Percentiles rank a stretch among this genome's conserved stretches.
Conservation (phyloP, 1,140 invertebrate genomes). For the Caenorhabditis brenneri region DNA sequence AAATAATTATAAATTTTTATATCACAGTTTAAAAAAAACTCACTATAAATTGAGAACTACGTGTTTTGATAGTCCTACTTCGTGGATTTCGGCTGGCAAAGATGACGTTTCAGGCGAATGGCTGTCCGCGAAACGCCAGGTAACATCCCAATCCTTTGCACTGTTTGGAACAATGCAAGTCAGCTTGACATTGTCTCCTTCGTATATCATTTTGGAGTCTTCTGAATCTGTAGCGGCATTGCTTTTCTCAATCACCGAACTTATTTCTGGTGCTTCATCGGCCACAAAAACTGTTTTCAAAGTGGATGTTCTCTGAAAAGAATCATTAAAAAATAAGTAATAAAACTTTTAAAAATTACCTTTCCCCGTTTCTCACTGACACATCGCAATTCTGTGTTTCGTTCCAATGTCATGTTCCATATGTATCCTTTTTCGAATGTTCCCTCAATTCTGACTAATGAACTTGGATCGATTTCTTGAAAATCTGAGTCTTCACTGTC, state of each 20-base stretch:
- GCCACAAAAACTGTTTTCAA: not conserved
- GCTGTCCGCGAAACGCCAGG: not conserved
- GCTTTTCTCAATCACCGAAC: not conserved
- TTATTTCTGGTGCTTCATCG: not conserved
- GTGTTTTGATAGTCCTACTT: not conserved
- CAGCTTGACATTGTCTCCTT: constrained; percentile 1
- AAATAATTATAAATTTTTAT: not conserved
- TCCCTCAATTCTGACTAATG: not conserved
- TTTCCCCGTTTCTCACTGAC: not conserved
- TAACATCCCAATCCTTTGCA: not conserved
- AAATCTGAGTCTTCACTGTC: not conserved
- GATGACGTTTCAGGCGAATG: not conserved
- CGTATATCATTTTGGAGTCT: not conserved
- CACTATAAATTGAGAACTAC: not conserved
- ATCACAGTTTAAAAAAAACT: not conserved
- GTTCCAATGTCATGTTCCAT: not conserved
- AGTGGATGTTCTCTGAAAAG: not conserved
- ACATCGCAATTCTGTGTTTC: not conserved
- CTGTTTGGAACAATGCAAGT: not conserved
- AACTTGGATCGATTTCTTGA: not conserved
- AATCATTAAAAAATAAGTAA: not conserved
- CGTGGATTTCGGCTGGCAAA: not conserved
- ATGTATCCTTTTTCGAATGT: not conserved
- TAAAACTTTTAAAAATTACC: not conserved
- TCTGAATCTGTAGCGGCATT: not conserved